Percentiles rank a stretch among this genome's conserved stretches.
Evolutionary conservation across 2,888 invertebrate genomes (phyloP).

Genomic region (Scaptomyza reducta): DNA sequence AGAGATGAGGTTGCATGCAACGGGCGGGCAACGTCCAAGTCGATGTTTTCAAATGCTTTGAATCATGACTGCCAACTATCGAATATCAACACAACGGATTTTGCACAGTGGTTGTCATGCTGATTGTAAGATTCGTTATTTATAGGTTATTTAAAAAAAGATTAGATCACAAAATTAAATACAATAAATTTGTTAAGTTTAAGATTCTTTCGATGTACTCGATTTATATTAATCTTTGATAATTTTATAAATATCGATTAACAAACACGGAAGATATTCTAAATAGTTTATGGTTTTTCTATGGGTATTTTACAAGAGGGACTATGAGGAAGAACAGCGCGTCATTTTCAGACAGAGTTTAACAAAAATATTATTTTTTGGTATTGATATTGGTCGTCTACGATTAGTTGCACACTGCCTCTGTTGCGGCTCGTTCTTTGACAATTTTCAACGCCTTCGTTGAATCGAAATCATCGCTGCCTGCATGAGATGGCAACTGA

Average conservation of each 20-base stretch:
- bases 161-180: no score
- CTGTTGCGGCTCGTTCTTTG: conserved; percentile 76
- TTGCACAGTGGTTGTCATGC: conserved; percentile 28
- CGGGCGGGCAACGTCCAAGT: conserved; percentile 63
- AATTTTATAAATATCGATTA: no score
- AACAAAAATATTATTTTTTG: no score
- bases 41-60: conserved; percentile 70
- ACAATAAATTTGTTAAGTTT: no score
- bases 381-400: not conserved
- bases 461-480: conserved; percentile 60
- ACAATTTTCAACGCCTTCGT: conserved; percentile 81
- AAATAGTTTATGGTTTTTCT: no score
- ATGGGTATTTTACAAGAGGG: no score
- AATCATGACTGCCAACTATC: conserved; percentile 78
- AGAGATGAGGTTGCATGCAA: conserved; percentile 76
- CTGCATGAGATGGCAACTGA: conserved; percentile 77
- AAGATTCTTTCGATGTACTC: no score
- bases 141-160: not conserved
- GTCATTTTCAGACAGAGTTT: no score
- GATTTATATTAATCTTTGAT: no score
- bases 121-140: not conserved
- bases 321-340: no score
- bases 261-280: no score
- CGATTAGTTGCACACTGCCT: conserved; percentile 47
- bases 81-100: conserved; percentile 64